A percentile compares a stretch with the other conserved stretches of the same genome.
These are phyloP conservation scores for Lagorchestes hirsutus DNA, from an alignment of 2,797 vertebrate species.

Conservation along the genomic window DNA sequence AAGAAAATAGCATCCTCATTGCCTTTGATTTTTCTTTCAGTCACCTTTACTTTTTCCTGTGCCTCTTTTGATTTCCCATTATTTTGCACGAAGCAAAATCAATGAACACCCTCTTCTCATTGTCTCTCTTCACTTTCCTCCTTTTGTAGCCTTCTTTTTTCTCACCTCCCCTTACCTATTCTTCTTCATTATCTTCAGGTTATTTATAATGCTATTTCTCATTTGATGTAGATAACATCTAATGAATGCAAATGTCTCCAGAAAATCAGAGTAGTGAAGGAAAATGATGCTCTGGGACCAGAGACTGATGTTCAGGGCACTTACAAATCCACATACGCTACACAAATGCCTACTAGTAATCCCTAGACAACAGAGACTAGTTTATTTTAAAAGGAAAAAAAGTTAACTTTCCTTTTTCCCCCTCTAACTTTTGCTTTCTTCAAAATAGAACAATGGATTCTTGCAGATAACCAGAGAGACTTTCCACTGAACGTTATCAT, in stretches of 20 bases:
- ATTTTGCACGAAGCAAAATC: slow-evolving; percentile 53
- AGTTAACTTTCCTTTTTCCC: slow-evolving; percentile 55
- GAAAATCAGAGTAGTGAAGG: slow-evolving; percentile 72
- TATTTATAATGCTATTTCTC: slow-evolving; percentile 76
- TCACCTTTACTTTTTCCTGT: slow-evolving; percentile 28
- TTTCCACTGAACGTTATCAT: slow-evolving; percentile 50
- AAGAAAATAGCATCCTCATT: slow-evolving; percentile 55
- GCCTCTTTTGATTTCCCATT: slow-evolving; percentile 65
- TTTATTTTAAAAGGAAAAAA: slow-evolving; percentile 71
- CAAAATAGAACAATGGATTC: slow-evolving; percentile 65
- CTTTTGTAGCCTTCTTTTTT: slow-evolving; percentile 60
- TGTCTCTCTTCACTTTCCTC: slow-evolving; percentile 50
- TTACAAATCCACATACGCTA: slow-evolving; percentile 69
- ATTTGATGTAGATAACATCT: slow-evolving; percentile 72
- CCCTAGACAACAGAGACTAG: slow-evolving; percentile 57
- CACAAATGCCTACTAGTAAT: slow-evolving; percentile 73
- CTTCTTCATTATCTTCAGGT: slow-evolving; percentile 70
- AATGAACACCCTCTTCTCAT: slow-evolving; percentile 34
- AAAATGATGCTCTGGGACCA: slow-evolving; percentile 75
- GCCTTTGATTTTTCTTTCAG: slow-evolving; percentile 68
- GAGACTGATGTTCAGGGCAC: slow-evolving; percentile 71
- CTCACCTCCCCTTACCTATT: slow-evolving; percentile 68
- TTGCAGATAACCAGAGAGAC: slow-evolving; percentile 40
- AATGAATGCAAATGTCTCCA: slow-evolving; percentile 81
- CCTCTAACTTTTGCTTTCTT: slow-evolving; percentile 31